These are phyloP conservation scores for Oreochromis mossambicus DNA, from an alignment of 2,797 vertebrate genomes.

Conservation along the genomic window DNA sequence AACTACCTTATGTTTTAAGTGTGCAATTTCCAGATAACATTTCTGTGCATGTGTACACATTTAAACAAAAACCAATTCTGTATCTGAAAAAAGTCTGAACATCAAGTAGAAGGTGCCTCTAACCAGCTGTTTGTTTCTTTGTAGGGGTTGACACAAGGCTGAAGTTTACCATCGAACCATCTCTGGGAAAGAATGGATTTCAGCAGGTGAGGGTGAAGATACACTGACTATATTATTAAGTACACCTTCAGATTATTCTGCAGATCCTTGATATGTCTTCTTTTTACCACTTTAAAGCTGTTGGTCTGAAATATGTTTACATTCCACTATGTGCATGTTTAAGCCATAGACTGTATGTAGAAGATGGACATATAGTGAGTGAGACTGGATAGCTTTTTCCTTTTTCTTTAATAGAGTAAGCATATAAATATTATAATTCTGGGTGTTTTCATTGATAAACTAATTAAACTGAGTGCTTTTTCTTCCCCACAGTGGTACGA, in stretches of 20 bases:
- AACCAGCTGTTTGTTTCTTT: constrained; percentile 26
- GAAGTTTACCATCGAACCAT: constrained; percentile 97
- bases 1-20: neutral
- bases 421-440: neutral
- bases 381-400: neutral
- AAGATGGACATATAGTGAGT: neutral
- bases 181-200: constrained; percentile 94
- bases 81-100: neutral
- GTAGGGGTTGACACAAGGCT: constrained; percentile 94
- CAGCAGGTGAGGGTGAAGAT: constrained; percentile 83
- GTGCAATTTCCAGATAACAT: neutral
- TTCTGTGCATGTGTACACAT: neutral
- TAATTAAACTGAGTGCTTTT: neutral
- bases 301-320: neutral
- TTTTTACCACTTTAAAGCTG: neutral
- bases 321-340: neutral
- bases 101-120: neutral
- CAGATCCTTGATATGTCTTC: neutral
- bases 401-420: neutral
- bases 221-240: neutral
- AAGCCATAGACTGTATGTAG: neutral
- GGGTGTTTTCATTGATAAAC: neutral
- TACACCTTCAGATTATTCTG: neutral
- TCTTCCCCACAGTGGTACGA: constrained; percentile 87
- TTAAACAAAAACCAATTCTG: neutral